These are phyloP conservation scores for Sciurus niger DNA, from an alignment of 2,113 vertebrate species.

Conservation along the genomic window DNA sequence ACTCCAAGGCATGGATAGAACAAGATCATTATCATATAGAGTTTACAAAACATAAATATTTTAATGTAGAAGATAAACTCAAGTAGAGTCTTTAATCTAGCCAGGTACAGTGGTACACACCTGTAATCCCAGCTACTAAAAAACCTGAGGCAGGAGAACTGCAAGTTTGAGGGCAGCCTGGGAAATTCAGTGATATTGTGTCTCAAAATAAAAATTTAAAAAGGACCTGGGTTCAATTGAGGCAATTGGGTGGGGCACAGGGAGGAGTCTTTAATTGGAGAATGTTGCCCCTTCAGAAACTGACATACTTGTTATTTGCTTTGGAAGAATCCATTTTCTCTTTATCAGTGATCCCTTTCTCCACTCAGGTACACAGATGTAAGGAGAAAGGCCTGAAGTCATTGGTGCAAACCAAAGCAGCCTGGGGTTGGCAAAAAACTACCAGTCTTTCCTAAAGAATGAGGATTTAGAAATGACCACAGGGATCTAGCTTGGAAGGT, in stretches of 20 bases:
- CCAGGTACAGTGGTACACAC: not conserved
- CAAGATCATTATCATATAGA: not conserved
- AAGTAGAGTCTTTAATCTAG: not conserved
- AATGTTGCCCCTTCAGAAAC: not conserved
- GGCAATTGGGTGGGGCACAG: no score
- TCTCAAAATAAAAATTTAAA: not conserved
- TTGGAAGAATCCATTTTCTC: not conserved
- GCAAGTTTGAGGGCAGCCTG: not conserved
- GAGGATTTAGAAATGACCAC: not conserved
- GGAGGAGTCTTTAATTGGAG: slow-evolving; percentile 27
- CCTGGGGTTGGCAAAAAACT: not conserved
- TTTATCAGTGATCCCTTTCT: not conserved
- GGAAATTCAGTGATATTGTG: not conserved
- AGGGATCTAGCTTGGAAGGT: not conserved
- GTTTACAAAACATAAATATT: slow-evolving; percentile 40
- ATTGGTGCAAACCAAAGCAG: not conserved
- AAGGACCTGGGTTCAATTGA: not conserved
- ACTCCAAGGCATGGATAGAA: not conserved
- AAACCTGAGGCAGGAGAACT: not conserved
- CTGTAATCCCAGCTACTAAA: not conserved
- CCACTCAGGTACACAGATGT: not conserved
- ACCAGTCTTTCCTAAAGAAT: not conserved
- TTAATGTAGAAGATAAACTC: slow-evolving; percentile 60
- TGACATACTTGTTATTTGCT: slow-evolving; percentile 21
- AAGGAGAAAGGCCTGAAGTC: not conserved